Conservation (phyloP, 1,140 invertebrate genomes). For the Calliopsis andreniformis region DNA sequence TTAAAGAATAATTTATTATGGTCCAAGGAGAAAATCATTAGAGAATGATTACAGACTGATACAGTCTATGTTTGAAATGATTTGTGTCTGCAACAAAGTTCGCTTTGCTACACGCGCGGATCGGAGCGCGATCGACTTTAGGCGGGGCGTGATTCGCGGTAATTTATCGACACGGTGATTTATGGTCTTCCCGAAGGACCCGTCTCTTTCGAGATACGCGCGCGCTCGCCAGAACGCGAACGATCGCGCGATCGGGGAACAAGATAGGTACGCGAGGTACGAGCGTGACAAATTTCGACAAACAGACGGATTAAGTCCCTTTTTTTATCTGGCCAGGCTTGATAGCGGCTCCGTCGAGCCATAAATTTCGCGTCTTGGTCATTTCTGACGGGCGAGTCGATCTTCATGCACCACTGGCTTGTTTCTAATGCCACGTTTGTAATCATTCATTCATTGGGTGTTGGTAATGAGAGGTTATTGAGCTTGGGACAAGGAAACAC, state of each 20-base stretch:
- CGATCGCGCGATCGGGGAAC: neutral
- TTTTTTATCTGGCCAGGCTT: neutral
- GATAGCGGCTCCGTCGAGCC: neutral
- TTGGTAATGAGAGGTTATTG: too few relatives aligned
- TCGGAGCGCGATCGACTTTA: neutral
- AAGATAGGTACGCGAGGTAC: neutral
- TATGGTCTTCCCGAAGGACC: neutral
- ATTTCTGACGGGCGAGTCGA: neutral
- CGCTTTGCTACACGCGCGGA: neutral
- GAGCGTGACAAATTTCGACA: conserved; percentile 13
- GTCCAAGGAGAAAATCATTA: too few relatives aligned
- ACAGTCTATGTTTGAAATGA: neutral
- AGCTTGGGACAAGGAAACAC: too few relatives aligned
- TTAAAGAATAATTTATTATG: too few relatives aligned
- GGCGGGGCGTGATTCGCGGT: neutral
- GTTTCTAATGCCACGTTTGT: too few relatives aligned
- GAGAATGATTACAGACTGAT: too few relatives aligned
- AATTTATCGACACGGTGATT: conserved; percentile 18
- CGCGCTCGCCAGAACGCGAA: neutral
- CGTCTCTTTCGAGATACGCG: neutral
- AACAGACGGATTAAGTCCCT: conserved; percentile 20
- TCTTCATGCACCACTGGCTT: too few relatives aligned
- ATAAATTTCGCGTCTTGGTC: neutral
- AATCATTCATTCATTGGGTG: too few relatives aligned
- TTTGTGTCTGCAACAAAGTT: neutral